Percentiles rank a stretch among this genome's conserved stretches.
These are phyloP conservation scores for Neosalanx taihuensis DNA, from an alignment of 2,797 vertebrate species.

Conservation along the genomic window DNA sequence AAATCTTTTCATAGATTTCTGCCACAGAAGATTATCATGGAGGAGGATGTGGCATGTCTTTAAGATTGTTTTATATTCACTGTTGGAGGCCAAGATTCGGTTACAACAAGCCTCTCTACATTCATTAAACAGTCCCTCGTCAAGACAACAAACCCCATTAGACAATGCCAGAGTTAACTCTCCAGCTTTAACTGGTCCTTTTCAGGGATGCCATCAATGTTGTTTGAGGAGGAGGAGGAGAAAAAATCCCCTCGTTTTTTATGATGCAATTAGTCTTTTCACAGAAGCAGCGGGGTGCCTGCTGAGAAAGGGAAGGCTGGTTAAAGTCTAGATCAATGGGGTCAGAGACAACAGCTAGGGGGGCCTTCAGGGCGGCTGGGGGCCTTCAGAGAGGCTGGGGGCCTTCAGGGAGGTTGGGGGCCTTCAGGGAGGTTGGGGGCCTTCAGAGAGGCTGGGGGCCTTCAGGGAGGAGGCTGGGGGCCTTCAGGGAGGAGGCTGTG, in stretches of 20 bases:
- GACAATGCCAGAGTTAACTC: constrained; percentile 27
- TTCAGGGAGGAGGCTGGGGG: too few relatives aligned
- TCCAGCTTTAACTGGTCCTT: constrained; percentile 20
- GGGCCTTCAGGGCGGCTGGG: background rate
- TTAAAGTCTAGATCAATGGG: constrained; percentile 13
- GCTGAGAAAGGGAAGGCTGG: constrained; percentile 24
- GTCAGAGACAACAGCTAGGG: background rate
- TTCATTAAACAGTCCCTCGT: constrained; percentile 34
- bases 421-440: too few relatives aligned
- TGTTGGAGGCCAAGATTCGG: constrained; percentile 23
- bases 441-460: too few relatives aligned
- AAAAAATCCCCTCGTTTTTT: constrained; percentile 22
- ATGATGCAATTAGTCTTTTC: constrained; percentile 24
- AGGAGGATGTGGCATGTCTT: constrained; percentile 34
- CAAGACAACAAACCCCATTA: constrained; percentile 29
- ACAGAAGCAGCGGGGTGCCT: constrained; percentile 27
- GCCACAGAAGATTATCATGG: constrained; percentile 1
- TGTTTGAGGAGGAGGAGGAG: constrained; percentile 17
- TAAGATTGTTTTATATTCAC: constrained; percentile 27
- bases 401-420: too few relatives aligned
- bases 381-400: background rate
- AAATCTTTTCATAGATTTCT: constrained; percentile 3
- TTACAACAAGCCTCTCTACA: constrained; percentile 21
- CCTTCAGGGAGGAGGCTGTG: too few relatives aligned
- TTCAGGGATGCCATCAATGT: constrained; percentile 17